Base-by-base conservation (phyloP, 2,888 invertebrate species). In the Lasioglossum morio region DNA sequence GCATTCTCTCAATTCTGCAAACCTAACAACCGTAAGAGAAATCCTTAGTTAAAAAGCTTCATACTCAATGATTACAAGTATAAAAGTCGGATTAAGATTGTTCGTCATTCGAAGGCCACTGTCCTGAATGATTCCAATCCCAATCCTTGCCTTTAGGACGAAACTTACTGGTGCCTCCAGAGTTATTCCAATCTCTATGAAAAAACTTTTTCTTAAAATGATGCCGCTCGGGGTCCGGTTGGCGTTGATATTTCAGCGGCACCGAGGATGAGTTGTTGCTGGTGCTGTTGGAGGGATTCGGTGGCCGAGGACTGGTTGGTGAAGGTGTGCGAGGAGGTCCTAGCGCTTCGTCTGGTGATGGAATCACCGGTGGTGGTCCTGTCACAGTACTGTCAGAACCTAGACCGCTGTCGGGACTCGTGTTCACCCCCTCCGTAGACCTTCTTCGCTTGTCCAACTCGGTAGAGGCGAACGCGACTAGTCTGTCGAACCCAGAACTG, bases 381-480 rank as follows among this genome's bases (percentile, higher is more conserved):
- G 94, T 93, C n/a, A 92, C 94, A 23, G 93, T 89, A 77, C 94
- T 95, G 83, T 95, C 94, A 81, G 92, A 97, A 82, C 98, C 98
- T 90, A 98, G 97, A 91, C 98, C 98, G 73, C 97, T 98, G 95
- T 98, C 98, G 19, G 98, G 98, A 89, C 98, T 98, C 74, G 98
- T 98, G 95, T 98, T 98, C 94, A 96, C 97, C 91, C 97, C 98
- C 95, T 98, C 98, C 0, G 97, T 97, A 66, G 98, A 98, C 85
- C 98, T 96, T 83, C 98, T 97, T 93, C 98, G 97, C 95, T 98
- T 97, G 94, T 98, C 98, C 94, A 98, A 96, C 93, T 99, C 99
- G 27, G 98, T 98, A 66, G 98, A 98, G 75, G 99, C 99, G 94
- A 98, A 98, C 84, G 98, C 98, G 90, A 99, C 98, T 92, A 99